A percentile compares a stretch with the other conserved stretches of the same genome.
Evolutionary conservation across 2,797 vertebrate genomes (phyloP).

Genomic region (Halcyon smyrnensis): DNA sequence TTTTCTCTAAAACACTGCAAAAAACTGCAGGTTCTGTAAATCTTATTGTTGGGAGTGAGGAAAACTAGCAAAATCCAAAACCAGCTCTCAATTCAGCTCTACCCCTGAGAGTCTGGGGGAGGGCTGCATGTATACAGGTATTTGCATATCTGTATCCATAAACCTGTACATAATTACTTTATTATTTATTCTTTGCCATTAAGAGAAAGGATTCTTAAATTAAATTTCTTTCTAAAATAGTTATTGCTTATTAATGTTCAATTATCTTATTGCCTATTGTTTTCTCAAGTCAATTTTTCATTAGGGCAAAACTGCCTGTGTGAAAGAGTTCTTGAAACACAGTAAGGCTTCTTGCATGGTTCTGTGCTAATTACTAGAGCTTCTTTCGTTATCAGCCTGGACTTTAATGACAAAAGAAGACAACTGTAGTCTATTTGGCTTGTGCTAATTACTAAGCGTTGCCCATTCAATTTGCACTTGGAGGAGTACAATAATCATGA

Average conservation of each 20-base stretch:
- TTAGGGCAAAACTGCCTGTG: neutral
- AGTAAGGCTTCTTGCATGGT: neutral
- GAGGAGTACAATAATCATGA: constrained; percentile 52
- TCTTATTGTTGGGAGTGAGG: neutral
- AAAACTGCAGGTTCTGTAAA: neutral
- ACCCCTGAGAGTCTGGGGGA: neutral
- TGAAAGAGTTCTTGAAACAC: neutral
- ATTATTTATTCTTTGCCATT: constrained; percentile 51
- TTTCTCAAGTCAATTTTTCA: constrained; percentile 45
- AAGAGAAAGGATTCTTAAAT: constrained; percentile 5
- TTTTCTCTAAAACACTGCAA: neutral
- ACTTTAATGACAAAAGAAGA: constrained; percentile 68
- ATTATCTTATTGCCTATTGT: constrained; percentile 30
- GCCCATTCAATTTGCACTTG: constrained; percentile 43
- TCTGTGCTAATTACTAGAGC: constrained; percentile 59
- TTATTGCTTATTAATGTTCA: constrained; percentile 51
- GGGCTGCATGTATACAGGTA: neutral
- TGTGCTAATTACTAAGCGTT: constrained; percentile 68
- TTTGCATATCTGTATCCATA: neutral
- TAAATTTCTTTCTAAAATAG: constrained; percentile 37
- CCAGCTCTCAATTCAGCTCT: neutral
- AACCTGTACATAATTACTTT: constrained; percentile 7
- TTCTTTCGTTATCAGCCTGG: constrained; percentile 46
- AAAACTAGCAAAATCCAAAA: neutral
- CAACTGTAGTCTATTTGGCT: constrained; percentile 59